A percentile compares a stretch with the other conserved stretches of the same genome.
These are phyloP conservation scores for Gnathonemus longibarbis DNA, from an alignment of 2,113 vertebrate species.

Conservation along the genomic window DNA sequence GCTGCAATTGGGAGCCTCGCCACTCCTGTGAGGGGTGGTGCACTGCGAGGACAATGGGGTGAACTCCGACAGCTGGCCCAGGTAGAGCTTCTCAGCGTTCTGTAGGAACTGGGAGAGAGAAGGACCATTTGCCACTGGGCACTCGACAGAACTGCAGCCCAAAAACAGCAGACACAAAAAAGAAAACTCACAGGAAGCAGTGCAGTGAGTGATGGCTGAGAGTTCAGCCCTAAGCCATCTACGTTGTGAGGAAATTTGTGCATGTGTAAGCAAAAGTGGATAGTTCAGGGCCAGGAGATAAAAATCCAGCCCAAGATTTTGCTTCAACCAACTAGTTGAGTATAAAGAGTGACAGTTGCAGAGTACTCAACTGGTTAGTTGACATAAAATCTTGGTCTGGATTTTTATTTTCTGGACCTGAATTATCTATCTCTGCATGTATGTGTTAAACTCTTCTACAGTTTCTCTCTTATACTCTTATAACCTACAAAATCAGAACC, in stretches of 20 bases:
- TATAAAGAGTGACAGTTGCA: background rate
- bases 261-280: background rate
- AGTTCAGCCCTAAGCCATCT: background rate
- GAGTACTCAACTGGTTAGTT: background rate
- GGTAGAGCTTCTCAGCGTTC: constrained; percentile 61
- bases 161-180: background rate
- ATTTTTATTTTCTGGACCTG: background rate
- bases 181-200: background rate
- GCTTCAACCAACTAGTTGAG: background rate
- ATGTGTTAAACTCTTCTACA: background rate
- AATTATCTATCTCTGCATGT: background rate
- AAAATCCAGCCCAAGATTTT: background rate
- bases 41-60: constrained; percentile 69
- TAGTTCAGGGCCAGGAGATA: background rate
- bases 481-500: background rate
- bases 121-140: background rate
- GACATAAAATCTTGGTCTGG: background rate
- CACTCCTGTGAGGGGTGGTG: constrained; percentile 55
- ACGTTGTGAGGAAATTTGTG: background rate
- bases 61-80: constrained; percentile 69
- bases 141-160: background rate
- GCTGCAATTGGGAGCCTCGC: constrained; percentile 53
- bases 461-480: background rate
- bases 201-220: background rate
- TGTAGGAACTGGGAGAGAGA: constrained; percentile 44